Base-by-base conservation (phyloP, 2,888 invertebrate genomes). In the Blera fallax region DNA sequence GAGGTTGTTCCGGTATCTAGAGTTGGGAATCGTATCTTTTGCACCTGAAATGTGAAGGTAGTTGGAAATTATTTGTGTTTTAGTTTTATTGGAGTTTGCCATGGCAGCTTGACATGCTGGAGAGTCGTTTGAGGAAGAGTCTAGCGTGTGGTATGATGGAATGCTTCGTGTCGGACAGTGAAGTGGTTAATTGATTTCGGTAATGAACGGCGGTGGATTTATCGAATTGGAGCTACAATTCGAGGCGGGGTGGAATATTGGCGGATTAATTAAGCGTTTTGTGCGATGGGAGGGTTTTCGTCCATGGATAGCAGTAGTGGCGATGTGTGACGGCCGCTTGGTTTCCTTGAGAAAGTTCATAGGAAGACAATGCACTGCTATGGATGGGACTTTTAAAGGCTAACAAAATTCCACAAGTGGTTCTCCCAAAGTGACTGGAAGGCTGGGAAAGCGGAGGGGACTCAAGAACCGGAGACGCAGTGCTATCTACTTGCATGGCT, bases 141-240 rank as follows among this genome's bases (percentile, higher is more conserved):
- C n/a, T n/a, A n/a, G 48, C 48, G 48, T 64, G 64, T 32, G 14
- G 18, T 18, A 32, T 43, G 37, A 16, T 43, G 43, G 16, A 27
- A 27, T 43, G 43, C 2, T 27, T 62, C 43, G 43, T 40, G 21
- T 24, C 37, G 27, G 14, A 43, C 24, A 10, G 18, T 64, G 45
- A 60, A 60, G 62, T 32, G 43, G 45, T 45, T 43, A 45, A 43
- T 60, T 60, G 60, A 60, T 60, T 64, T 32, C 16, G 16, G 14
- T 60, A 60, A n/a, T 24, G 60, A 60, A 60, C 7, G n/a, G 24
- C n/a, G n/a, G 11, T 14, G 27, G 14, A 37, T 11, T 60, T 14
- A 60, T 40, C 21, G 11, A 60, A 40, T 27, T 60, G 40, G 24
- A 14, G 24, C 40, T 8, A 14, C n/a, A 14, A 60, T 60, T 60